These are phyloP conservation scores for Ceyx erithaca DNA, from an alignment of 2,797 vertebrate species.

Conservation along the genomic window DNA sequence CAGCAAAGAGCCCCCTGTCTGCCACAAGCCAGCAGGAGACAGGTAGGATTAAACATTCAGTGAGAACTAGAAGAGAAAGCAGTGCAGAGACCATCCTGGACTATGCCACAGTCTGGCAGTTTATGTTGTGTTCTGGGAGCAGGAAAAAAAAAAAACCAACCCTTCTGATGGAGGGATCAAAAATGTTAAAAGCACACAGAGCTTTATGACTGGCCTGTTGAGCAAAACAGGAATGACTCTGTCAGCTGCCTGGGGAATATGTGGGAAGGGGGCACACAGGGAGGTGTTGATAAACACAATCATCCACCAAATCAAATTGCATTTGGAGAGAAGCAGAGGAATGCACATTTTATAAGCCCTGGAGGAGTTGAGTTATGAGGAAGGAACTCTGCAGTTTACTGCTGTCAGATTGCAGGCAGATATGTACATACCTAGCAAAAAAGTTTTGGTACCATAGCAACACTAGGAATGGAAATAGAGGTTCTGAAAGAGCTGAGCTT, in stretches of 20 bases:
- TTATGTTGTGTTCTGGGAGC: not conserved
- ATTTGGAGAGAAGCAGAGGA: constrained; percentile 30
- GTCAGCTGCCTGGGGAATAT: not conserved
- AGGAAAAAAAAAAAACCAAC: not conserved
- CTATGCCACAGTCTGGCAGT: not conserved
- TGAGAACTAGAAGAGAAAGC: not conserved
- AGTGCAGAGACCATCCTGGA: not conserved
- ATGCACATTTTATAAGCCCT: constrained; percentile 32
- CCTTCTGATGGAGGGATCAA: not conserved
- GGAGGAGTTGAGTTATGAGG: constrained; percentile 26
- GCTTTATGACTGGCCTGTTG: not conserved
- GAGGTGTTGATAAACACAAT: not conserved
- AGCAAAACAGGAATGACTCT: not conserved
- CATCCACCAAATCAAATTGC: constrained; percentile 13
- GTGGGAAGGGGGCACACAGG: not conserved
- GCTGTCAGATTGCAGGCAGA: constrained; percentile 23
- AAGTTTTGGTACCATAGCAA: not conserved
- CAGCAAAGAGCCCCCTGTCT: no score
- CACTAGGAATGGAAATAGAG: not conserved
- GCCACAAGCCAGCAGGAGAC: no score
- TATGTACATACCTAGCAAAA: not conserved
- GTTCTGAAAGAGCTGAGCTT: not conserved
- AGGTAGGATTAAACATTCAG: not conserved
- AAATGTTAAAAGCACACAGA: not conserved
- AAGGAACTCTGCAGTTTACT: not conserved